A percentile compares a stretch with the other conserved stretches of the same genome.
These are phyloP conservation scores for Orthosia cruda DNA, from an alignment of 2,888 invertebrate species.

Conservation along the genomic window DNA sequence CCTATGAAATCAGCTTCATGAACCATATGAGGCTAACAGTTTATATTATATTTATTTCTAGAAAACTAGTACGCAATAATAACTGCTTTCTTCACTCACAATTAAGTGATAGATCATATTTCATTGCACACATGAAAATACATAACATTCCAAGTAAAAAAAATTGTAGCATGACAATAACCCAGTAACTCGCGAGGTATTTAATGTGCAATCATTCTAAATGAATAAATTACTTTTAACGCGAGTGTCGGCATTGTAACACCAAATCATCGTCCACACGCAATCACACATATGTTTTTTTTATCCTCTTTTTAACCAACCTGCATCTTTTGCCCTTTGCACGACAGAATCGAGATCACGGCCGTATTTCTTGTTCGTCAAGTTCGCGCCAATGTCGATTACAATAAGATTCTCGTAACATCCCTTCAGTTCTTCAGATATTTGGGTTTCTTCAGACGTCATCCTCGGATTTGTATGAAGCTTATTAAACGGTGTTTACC, in stretches of 20 bases:
- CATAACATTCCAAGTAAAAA: constrained; percentile 46
- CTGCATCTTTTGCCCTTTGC: constrained; percentile 98
- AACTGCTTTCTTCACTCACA: constrained; percentile 48
- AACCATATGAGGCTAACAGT: constrained; percentile 2
- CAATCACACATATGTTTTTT: constrained; percentile 68
- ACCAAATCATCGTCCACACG: constrained; percentile 71
- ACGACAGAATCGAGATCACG: constrained; percentile 98
- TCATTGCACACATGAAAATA: constrained; percentile 54
- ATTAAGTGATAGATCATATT: constrained; percentile 58
- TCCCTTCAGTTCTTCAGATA: constrained; percentile 93
- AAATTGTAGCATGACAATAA: constrained; percentile 64
- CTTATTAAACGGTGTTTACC: constrained; percentile 91
- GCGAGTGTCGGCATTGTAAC: constrained; percentile 67
- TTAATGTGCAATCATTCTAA: constrained; percentile 70
- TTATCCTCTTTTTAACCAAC: constrained; percentile 85
- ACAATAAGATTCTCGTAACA: constrained; percentile 98
- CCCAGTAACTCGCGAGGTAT: constrained; percentile 68
- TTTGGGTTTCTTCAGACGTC: constrained; percentile 90
- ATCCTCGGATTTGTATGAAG: constrained; percentile 88
- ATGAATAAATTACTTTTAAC: constrained; percentile 76
- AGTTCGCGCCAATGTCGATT: constrained; percentile 98
- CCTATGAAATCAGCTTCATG: neutral
- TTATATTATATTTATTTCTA: constrained; percentile 15
- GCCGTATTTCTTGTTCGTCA: constrained; percentile 98
- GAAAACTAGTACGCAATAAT: constrained; percentile 8